Conservation (phyloP, 2,888 invertebrate genomes). For the Stenoptilia bipunctidactyla region DNA sequence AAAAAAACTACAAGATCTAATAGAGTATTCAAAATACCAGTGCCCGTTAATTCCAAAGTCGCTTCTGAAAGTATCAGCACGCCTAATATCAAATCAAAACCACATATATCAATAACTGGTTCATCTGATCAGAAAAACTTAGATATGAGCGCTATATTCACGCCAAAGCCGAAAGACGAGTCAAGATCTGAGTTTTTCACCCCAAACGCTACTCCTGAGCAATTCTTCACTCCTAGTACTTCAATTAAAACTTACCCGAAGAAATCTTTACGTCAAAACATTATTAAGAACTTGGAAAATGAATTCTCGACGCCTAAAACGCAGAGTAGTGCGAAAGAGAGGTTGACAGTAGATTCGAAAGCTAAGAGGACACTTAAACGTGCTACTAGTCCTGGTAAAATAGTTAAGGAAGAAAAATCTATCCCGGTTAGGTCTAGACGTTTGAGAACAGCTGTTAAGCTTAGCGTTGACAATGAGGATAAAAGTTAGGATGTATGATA, state of each 20-base stretch:
- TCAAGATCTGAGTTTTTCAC: slow-evolving; percentile 28
- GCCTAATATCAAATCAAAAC: slow-evolving; percentile 24
- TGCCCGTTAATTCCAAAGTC: slow-evolving; percentile 30
- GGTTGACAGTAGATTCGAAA: slow-evolving; percentile 15
- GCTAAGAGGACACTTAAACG: slow-evolving; percentile 25
- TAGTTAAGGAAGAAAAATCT: slow-evolving; percentile 20
- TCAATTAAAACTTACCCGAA: slow-evolving; percentile 39
- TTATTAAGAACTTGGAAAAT: slow-evolving; percentile 45
- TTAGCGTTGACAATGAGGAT: slow-evolving; percentile 12
- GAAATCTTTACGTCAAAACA: slow-evolving; percentile 24
- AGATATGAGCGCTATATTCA: slow-evolving; percentile 5
- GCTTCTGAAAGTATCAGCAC: slow-evolving; percentile 33
- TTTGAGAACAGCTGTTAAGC: slow-evolving; percentile 17
- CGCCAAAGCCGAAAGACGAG: slow-evolving; percentile 20
- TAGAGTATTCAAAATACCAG: slow-evolving; percentile 43
- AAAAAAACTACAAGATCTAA: slow-evolving; percentile 18
- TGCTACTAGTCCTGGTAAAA: slow-evolving; percentile 43
- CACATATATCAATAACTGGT: slow-evolving; percentile 24
- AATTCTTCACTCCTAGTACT: slow-evolving; percentile 46
- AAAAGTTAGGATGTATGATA: too few relatives aligned
- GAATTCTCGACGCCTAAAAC: slow-evolving; percentile 38
- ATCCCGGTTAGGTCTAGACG: slow-evolving; percentile 19
- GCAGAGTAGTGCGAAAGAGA: slow-evolving; percentile 8
- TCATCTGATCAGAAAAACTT: slow-evolving; percentile 6
- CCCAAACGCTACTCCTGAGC: slow-evolving; percentile 30